Evolutionary conservation across 2,797 vertebrate genomes (phyloP).

Genomic region (Eutrigla gurnardus): DNA sequence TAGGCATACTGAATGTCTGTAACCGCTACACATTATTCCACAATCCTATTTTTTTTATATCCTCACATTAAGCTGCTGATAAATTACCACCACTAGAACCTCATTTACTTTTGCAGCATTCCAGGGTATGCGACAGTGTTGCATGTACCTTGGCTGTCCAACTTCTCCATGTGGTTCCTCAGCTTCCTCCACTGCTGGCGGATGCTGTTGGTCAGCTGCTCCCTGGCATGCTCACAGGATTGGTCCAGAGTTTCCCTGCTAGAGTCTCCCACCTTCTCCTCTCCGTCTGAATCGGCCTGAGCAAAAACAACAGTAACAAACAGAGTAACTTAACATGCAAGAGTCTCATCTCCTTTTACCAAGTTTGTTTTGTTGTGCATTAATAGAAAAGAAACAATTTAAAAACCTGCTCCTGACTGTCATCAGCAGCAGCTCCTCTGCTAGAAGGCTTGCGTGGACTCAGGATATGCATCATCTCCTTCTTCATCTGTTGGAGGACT

Average conservation of each 20-base stretch:
- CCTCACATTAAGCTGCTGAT: neutral
- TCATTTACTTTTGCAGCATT: neutral
- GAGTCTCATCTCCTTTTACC: neutral
- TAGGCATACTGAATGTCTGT: neutral
- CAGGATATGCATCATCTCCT: conserved; percentile 95
- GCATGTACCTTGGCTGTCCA: conserved; percentile 92
- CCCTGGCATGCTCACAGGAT: conserved; percentile 92
- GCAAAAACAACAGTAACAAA: conserved; percentile 15
- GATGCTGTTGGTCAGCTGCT: conserved; percentile 97
- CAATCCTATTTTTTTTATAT: neutral
- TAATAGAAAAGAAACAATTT: neutral
- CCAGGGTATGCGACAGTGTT: neutral
- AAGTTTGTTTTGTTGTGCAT: neutral
- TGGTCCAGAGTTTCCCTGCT: conserved; percentile 92
- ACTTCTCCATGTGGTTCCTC: conserved; percentile 93
- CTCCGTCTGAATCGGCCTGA: conserved; percentile 88
- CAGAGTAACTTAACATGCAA: neutral
- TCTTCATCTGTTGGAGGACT: conserved; percentile 98
- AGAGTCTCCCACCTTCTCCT: conserved; percentile 87
- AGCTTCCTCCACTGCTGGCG: conserved; percentile 96
- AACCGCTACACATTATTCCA: neutral
- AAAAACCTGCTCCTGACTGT: conserved; percentile 86
- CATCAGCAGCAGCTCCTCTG: conserved; percentile 85
- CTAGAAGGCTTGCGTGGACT: conserved; percentile 85
- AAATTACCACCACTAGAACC: neutral